Base-by-base conservation (phyloP, 2,888 invertebrate genomes). In the Drosophila picticornis region DNA sequence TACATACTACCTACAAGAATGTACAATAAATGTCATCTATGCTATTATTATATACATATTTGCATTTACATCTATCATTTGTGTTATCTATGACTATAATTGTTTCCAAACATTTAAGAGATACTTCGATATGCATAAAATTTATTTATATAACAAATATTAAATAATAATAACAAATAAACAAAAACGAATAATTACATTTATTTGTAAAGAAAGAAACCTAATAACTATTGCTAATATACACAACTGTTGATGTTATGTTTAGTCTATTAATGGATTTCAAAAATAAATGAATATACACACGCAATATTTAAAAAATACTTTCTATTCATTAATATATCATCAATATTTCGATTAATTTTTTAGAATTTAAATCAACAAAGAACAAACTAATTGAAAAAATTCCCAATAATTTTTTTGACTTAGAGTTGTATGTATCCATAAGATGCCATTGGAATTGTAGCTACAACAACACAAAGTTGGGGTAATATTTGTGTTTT, bases 221-320 rank as follows among this genome's bases (percentile, higher is more conserved):
- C 60, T 75, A 70, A 85, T 63, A 86, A 86, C 84, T 89, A 90
- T 72, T 84, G 77, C 89, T 88, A 85, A 84, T 90, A 90, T 90
- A 91, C 82, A 89, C 87, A 89, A 91, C 87, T 92, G 90, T 92
- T 92, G 90, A 88, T 91, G 91, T 91, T 91, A 87, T 90, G 91
- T 90, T 91, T 90, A 84, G 83, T 90, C 90, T 82, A 84, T 88
- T 72, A 81, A 85, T 87, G 88, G 88, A 85, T 90, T 85, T 71
- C 72, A 75, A 78, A 81, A 85, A 89, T 89, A 84, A 90, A 85
- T 74, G 87, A 82, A 82, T 78, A 79, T 79, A 79, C 79, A 79
- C 78, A 82, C 75, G 79, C 83, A 82, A 53, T 29, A 16, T 4
- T 5, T 40, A 32, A 5, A 27, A 5, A 34, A 13, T 11, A n/a